Percentiles rank a stretch among this genome's conserved stretches.
Evolutionary conservation across 2,113 vertebrate species (phyloP).

Genomic region (Hyaena hyaena): DNA sequence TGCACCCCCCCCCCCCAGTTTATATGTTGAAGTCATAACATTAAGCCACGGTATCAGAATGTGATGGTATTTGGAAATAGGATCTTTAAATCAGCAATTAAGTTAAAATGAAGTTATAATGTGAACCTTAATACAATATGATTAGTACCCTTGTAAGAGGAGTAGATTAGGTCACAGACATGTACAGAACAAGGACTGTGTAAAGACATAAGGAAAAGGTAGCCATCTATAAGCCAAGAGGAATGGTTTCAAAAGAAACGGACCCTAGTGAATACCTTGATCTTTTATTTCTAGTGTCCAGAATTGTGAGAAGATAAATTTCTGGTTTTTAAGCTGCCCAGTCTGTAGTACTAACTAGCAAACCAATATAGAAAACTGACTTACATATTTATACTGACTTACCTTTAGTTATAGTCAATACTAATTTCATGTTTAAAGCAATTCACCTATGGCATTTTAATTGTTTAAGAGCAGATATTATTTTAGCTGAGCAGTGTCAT

Average conservation of each 20-base stretch:
- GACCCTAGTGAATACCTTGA: neutral
- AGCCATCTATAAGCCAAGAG: neutral
- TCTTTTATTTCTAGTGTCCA: neutral
- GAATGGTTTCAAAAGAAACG: neutral
- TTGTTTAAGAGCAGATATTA: neutral
- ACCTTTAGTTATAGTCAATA: neutral
- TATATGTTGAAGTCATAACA: neutral
- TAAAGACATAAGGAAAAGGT: neutral
- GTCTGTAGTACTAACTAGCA: neutral
- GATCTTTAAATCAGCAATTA: neutral
- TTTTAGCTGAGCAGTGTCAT: neutral
- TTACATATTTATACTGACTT: neutral
- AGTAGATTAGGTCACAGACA: neutral
- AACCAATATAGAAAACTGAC: neutral
- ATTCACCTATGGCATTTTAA: neutral
- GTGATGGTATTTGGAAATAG: neutral
- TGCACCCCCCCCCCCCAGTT: neutral
- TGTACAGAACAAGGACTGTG: neutral
- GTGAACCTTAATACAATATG: neutral
- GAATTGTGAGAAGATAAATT: neutral
- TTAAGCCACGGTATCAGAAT: neutral
- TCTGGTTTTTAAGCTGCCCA: neutral
- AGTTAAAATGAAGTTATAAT: neutral
- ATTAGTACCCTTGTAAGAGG: neutral
- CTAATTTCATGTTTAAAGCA: neutral